Evolutionary conservation across 2,797 vertebrate species (phyloP).

Genomic region (Lagorchestes hirsutus): DNA sequence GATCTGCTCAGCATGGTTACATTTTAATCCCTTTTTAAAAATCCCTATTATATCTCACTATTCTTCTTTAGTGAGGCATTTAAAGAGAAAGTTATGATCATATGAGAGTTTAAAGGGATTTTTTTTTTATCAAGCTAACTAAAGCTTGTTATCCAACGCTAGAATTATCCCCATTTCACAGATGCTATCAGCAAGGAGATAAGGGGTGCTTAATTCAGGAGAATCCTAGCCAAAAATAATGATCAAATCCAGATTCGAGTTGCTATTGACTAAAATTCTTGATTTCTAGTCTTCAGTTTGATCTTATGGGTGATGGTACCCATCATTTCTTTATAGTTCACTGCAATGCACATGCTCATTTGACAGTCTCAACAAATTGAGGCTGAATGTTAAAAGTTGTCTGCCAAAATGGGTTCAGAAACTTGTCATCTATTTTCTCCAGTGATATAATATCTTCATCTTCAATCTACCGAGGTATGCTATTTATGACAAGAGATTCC

Average conservation of each 20-base stretch:
- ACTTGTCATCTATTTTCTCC: slow-evolving; percentile 75
- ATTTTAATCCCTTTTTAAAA: neutral
- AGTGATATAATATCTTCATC: slow-evolving; percentile 76
- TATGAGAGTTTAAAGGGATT: neutral
- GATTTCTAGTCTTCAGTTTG: neutral
- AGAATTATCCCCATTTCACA: neutral
- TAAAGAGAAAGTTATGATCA: accelerated
- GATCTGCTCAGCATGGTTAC: accelerated
- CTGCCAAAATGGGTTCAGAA: slow-evolving; percentile 74
- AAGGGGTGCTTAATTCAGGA: neutral
- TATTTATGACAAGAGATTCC: slow-evolving; percentile 48
- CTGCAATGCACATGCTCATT: neutral
- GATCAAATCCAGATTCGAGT: neutral
- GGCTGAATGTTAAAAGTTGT: slow-evolving; percentile 77
- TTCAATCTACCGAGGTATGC: slow-evolving; percentile 50
- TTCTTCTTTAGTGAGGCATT: neutral
- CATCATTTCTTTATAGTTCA: neutral
- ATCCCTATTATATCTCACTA: neutral
- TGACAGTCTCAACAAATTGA: slow-evolving; percentile 51
- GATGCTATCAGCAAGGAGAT: neutral
- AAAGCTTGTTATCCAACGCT: neutral
- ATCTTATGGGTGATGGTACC: accelerated
- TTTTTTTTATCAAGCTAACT: neutral
- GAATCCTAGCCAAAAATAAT: neutral
- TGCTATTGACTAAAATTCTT: neutral